phyloP scores from a whole-genome alignment of 2,797 vertebrate species.

The Oryzias dopingdopingensis region DNA sequence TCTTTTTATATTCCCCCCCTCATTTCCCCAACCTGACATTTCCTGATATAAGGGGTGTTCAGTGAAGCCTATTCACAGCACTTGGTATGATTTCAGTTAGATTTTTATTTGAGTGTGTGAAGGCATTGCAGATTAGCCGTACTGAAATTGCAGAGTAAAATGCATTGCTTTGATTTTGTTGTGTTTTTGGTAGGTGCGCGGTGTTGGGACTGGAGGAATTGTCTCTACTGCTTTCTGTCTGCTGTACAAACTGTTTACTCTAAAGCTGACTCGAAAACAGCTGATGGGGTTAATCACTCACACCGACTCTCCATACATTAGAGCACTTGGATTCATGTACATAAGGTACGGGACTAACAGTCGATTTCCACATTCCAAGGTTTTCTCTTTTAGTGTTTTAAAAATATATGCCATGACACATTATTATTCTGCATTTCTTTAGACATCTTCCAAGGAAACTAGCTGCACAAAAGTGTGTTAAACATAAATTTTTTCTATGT shows the following conservation, averaged over 20 bases:
- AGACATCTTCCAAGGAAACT: too few species aligned
- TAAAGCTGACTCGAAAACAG: constrained; percentile 98
- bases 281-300: constrained; percentile 99
- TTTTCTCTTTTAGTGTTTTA: too few species aligned
- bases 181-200: constrained; percentile 84
- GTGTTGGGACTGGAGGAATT: constrained; percentile 98
- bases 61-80: background rate
- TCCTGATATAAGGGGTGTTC: background rate
- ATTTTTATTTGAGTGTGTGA: too few species aligned
- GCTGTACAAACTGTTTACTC: constrained; percentile 97
- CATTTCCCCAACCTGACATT: constrained; percentile 11
- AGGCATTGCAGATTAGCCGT: too few species aligned
- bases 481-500: too few species aligned
- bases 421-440: too few species aligned
- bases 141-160: too few species aligned
- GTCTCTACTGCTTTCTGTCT: constrained; percentile 98
- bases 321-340: constrained; percentile 99
- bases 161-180: background rate
- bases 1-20: constrained; percentile 77
- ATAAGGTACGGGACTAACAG: constrained; percentile 82
- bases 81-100: background rate
- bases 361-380: too few species aligned
- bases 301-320: constrained; percentile 96
- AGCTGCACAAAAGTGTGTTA: too few species aligned
- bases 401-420: too few species aligned